Evolutionary conservation across 2,888 invertebrate genomes (phyloP), one percentile per base, ranked within the genome.

Genomic region (Strigamia transsilvanica): DNA sequence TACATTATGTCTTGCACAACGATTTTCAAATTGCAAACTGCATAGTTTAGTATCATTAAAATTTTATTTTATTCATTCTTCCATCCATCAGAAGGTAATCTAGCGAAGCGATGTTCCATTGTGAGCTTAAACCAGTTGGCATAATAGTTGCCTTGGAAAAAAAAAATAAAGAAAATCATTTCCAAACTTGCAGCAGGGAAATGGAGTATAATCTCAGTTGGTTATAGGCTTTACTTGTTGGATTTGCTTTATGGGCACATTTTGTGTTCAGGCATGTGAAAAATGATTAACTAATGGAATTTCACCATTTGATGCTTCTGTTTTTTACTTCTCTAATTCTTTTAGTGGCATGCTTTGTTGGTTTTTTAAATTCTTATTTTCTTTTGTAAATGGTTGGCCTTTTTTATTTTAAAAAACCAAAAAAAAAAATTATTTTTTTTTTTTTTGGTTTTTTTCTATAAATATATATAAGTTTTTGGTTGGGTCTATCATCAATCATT

Each of bases 401-500:
- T 18, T 18, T 18, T 56, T 56, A 18, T 66, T 66, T 12, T n/a
- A 15, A 66, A 23, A 66, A n/a, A n/a, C n/a, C n/a, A n/a, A n/a
- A n/a, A 21, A 66, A 66, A 12, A 61, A 66, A 66, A 9, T 23
- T 27, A 23, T 66, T 66, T 73, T 73, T 73, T 18, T 0, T 18
- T 51, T 51, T 51, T 15, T 18, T 51, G 4, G 3, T 9, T n/a
- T 51, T 51, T 51, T 51, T n/a, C 3, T n/a, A 51, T 13, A 51
- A 12, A 27, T 27, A 18, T 21, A 18, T 56, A n/a, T 18, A 18
- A 18, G 56, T 73, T 73, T 21, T 27, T 73, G 27, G 23, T 38
- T 38, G 38, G 13, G 13, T 73, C 73, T 73, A n/a, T 73, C 73
- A 73, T 73, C 73, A 73, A 73, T 73, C 73, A 73, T 73, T 73